Base-by-base conservation (phyloP, 2,113 vertebrate genomes). In the Leptobrachium leishanense region DNA sequence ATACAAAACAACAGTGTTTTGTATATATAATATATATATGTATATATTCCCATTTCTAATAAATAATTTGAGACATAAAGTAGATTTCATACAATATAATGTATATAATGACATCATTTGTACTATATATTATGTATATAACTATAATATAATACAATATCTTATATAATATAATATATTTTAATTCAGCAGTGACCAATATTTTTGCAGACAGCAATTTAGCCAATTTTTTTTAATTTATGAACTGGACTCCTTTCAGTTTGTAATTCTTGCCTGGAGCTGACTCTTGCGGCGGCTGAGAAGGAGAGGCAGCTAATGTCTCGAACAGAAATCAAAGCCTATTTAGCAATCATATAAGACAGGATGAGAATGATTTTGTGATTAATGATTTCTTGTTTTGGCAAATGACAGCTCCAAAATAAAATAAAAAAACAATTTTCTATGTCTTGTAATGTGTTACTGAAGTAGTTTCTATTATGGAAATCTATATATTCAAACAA, bases 231-330 rank as follows among this genome's bases (percentile, higher is more conserved):
- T 69, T 59, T 77, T 73, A 54, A 76, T 82, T 85, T 77, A 79
- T 15, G 82, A 84, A 77, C 59, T 88, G 87, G 77, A 88, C 82
- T 55, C 83, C 11, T 42, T 85, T 84, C 87, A 88, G 59, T 0
- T 31, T 85, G 87, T 84, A 83, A 85, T 85, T 83, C 83, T 83
- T 90, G 83, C 81, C 82, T 83, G 68, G 67, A 89, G 77, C 76
- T 72, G 81, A 78, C 64, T 80, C 84, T 72, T 70, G 77, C 83
- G 73, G 20, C 59, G 85, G 86, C n/a, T 73, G 53, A 83, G 41
- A 86, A 50, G 59, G 86, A 74, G 43, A 85, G 75, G 43, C 83
- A 76, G 84, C 83, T 84, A 85, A 83, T 66, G 84, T 86, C 67
- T 71, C 63, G 77, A 41, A 81, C 85, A 81, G 87, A 89, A 89